Percentiles rank a stretch among this genome's conserved stretches.
These are phyloP conservation scores for Diplolepis rosae DNA, from an alignment of 2,888 invertebrate genomes.

Conservation along the genomic window DNA sequence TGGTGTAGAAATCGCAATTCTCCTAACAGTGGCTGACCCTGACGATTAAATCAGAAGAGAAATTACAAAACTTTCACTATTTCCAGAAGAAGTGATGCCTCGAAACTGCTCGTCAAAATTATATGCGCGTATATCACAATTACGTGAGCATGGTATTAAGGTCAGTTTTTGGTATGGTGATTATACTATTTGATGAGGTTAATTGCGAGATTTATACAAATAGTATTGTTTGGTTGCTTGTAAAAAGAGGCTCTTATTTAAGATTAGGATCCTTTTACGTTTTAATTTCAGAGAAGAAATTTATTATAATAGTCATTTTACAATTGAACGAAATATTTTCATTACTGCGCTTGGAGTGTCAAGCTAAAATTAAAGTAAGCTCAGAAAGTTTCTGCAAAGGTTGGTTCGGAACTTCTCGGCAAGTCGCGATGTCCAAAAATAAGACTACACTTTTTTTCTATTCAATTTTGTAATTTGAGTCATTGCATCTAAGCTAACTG, in stretches of 20 bases:
- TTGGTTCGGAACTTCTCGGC: conserved; percentile 20
- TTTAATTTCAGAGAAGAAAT: too few species aligned
- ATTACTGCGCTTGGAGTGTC: conserved; percentile 6
- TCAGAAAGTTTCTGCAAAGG: conserved; percentile 8
- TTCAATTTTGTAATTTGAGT: too few species aligned
- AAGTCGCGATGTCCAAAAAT: conserved; percentile 18
- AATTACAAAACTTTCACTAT: conserved; percentile 27
- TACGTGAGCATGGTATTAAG: too few species aligned
- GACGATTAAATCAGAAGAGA: conserved; percentile 18
- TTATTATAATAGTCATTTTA: neutral
- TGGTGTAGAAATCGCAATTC: neutral
- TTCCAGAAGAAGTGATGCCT: conserved; percentile 27
- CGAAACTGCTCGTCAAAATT: conserved; percentile 24
- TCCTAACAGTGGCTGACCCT: conserved; percentile 9
- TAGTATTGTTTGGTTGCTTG: too few species aligned
- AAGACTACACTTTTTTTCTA: conserved; percentile 23
- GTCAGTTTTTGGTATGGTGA: too few species aligned
- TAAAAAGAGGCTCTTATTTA: neutral
- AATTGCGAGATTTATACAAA: too few species aligned
- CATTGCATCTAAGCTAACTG: too few species aligned
- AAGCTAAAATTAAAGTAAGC: conserved; percentile 28
- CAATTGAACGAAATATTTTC: conserved; percentile 17
- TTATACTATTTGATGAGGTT: neutral
- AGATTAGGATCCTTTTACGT: too few species aligned
- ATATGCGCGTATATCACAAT: neutral